Evolutionary conservation across 2,888 invertebrate genomes (phyloP).

Genomic region (Macropis europaea): DNA sequence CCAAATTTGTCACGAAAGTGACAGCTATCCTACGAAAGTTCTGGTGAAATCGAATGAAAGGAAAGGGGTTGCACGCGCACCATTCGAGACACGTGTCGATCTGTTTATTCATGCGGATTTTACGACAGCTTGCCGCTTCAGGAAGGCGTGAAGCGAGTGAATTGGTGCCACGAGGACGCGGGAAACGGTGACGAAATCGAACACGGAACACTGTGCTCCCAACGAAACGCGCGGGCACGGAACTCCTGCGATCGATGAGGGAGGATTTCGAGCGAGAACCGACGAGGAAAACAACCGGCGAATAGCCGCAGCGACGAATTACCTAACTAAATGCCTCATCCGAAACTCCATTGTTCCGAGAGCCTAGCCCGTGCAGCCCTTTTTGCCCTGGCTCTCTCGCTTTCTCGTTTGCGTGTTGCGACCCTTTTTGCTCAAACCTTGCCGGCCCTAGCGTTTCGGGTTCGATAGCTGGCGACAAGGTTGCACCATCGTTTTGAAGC

Average conservation of each 20-base stretch:
- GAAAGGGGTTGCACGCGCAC: slow-evolving; percentile 8
- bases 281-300: neutral
- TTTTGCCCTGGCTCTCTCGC: neutral
- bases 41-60: neutral
- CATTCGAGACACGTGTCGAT: slow-evolving; percentile 7
- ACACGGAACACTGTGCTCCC: neutral
- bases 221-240: neutral
- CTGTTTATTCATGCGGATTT: neutral
- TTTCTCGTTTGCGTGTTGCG: neutral
- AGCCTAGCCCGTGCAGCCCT: neutral
- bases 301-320: slow-evolving; percentile 15
- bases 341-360: neutral
- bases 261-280: slow-evolving; percentile 11
- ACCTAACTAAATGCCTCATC: neutral
- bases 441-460: neutral
- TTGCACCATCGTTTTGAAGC: neutral
- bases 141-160: slow-evolving; percentile 11
- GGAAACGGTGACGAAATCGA: slow-evolving; percentile 32
- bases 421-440: neutral
- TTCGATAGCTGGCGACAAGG: neutral
- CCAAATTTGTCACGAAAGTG: neutral
- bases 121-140: neutral
- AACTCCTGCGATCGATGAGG: slow-evolving; percentile 6
- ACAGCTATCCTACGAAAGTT: too few species aligned
- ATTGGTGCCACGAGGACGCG: slow-evolving; percentile 36